These are phyloP conservation scores for Morphnarchus princeps DNA, from an alignment of 2,113 vertebrate species.

Conservation along the genomic window DNA sequence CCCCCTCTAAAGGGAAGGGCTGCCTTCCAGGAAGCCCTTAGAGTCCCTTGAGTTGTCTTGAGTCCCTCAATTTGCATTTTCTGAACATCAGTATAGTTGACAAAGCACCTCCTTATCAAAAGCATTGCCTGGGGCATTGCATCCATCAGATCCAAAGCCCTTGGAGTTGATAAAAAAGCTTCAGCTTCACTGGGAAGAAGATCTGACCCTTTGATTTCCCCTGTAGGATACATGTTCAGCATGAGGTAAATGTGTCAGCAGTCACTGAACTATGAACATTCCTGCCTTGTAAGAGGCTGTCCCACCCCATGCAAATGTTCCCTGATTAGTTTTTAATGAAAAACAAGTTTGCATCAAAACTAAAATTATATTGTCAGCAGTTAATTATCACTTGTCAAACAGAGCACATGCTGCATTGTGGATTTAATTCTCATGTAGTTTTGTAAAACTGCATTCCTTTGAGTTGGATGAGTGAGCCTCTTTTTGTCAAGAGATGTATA, in stretches of 20 bases:
- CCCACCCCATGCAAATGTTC: not conserved
- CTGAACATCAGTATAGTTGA: not conserved
- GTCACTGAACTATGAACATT: not conserved
- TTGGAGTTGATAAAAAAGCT: not conserved
- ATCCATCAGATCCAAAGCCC: not conserved
- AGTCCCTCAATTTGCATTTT: not conserved
- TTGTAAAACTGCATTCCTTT: not conserved
- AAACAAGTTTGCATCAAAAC: conserved; percentile 60
- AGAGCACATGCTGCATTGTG: conserved; percentile 9
- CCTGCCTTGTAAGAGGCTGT: not conserved
- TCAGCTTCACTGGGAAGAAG: not conserved
- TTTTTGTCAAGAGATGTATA: not conserved
- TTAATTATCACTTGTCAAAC: conserved; percentile 78
- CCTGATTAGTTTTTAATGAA: conserved; percentile 65
- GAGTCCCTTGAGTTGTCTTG: too few species aligned
- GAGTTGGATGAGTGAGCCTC: not conserved
- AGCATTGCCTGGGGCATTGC: not conserved
- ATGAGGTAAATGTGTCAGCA: not conserved
- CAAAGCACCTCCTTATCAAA: not conserved
- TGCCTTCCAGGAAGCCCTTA: not conserved
- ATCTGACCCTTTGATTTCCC: not conserved
- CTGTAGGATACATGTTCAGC: not conserved
- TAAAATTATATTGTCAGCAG: conserved; percentile 68
- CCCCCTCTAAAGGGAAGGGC: not conserved
- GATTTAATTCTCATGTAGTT: conserved; percentile 49